Base-by-base conservation (phyloP, 2,797 vertebrate genomes). In the Melanotaenia pygmaea region DNA sequence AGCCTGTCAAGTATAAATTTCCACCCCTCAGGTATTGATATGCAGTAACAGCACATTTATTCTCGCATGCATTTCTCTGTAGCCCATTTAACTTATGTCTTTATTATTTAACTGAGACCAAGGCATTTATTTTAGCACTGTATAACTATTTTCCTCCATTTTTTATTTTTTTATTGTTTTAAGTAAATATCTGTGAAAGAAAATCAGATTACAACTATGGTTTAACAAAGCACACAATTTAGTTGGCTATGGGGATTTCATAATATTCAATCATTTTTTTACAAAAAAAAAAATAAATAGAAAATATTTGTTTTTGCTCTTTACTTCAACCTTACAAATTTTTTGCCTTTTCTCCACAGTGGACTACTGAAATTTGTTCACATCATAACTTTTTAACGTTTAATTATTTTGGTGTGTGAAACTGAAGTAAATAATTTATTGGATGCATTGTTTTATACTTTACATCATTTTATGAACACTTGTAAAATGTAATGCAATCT, bases 11-110 rank as follows among this genome's bases (percentile, higher is more conserved):
- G 53, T 3, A 67, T 83, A 81, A 72, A 73, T 84, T 88, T 82
- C 81, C 85, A 86, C 78, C 83, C 74, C 67, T 47, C 51, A 64
- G 32, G 54, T 79, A 54, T 72, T 78, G 61, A 84, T 69, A 59
- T 54, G 59, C 60, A 77, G 18, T 16, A 68, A 67, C 30, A 34
- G 2, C 34, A 70, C 5, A 54, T 54, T 63, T 5, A 65, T 20
- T 70, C 16, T 63, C 50, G 1, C n/a, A 3, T 22, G 62, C 4
- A 56, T n/a, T 59, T 47, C 13, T 60, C 38, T 14, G 24, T 13
- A 73, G 71, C 54, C 18, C 18, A 43, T 70, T 71, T 40, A 62
- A 53, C 20, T 45, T 38, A 20, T 57, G 60, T 64, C 34, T 43
- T 43, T 9, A 13, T 26, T 22, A 12, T 51, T 51, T 22, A n/a